Base-by-base conservation (phyloP, 1,140 invertebrate genomes). In the Drosophila auraria region DNA sequence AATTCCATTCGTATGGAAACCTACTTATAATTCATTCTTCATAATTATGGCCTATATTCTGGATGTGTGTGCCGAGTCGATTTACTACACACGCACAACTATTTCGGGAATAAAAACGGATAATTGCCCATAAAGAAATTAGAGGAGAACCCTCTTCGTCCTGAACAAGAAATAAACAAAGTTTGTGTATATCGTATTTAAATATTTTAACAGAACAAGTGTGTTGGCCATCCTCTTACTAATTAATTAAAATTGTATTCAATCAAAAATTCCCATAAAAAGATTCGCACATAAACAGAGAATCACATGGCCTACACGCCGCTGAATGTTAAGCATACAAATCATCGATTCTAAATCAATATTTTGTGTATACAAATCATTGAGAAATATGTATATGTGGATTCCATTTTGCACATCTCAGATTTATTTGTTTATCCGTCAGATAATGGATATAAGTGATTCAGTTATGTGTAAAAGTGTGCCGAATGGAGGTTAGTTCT, bases 351-450 rank as follows among this genome's bases (percentile, higher is more conserved):
- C 68, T 73, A 61, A 73, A 73, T 73, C 74, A 56, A 70, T 78
- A 70, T 61, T 70, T 70, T 51, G 42, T 62, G 25, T 78, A 78
- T 51, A 78, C 74, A 78, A 78, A 78, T 78, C 75, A 61, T 57
- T 53, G 38, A 23, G 51, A 44, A 50, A 63, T 54, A 38, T 58
- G 60, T 68, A 62, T 62, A 80, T 73, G 45, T 56, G 1, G 20
- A 23, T 6, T 40, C 8, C 23, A 11, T 66, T 83, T 84, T 73
- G 65, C 82, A 70, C 78, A 65, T 81, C 56, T 53, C 54, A 25
- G 40, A 50, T 9, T 71, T 72, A 25, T 40, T 61, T 74, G 68
- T 74, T 74, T 74, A 73, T 60, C 15, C 30, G 5, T 7, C 40
- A 38, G 15, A 51, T 36, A 66, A 70, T 51, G 20, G 20, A 40